phyloP scores from a whole-genome alignment of 2,888 invertebrate genomes.

The Alloplasta piceator region DNA sequence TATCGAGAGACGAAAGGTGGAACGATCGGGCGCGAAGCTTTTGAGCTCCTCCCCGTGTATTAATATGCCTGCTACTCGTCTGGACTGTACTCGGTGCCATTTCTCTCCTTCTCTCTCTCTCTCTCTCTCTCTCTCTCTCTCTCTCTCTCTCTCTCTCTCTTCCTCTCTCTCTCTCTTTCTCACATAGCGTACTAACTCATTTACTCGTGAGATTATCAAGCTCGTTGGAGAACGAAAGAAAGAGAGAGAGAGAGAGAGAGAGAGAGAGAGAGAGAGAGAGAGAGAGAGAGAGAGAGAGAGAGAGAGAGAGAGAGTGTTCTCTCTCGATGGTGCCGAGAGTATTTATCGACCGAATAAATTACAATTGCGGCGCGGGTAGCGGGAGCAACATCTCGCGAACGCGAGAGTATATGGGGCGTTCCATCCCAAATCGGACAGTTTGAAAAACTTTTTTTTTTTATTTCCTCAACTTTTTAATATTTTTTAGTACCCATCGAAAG shows the following conservation, averaged over 20 bases:
- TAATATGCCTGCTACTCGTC: conserved; percentile 63
- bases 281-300: conserved; percentile 24
- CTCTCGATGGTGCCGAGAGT: conserved; percentile 69
- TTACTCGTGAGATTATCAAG: conserved; percentile 71
- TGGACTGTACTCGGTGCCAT: conserved; percentile 11
- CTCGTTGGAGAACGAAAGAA: conserved; percentile 41
- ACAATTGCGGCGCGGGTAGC: conserved; percentile 72
- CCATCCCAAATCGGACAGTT: too few species aligned
- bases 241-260: conserved; percentile 30
- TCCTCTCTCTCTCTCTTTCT: conserved; percentile 15
- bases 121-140: too few species aligned
- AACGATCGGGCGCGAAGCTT: conserved; percentile 60
- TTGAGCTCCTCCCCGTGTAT: conserved; percentile 62
- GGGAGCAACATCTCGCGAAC: conserved; percentile 58
- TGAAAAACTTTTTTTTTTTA: too few species aligned
- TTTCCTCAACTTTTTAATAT: too few species aligned
- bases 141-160: conserved; percentile 31
- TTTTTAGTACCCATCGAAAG: too few species aligned
- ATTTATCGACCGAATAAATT: conserved; percentile 79
- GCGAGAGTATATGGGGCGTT: too few species aligned
- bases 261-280: conserved; percentile 40
- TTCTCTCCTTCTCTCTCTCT: too few species aligned
- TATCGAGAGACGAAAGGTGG: conserved; percentile 63
- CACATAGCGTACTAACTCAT: conserved; percentile 67
- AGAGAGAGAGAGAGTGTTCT: too few species aligned